Base-by-base conservation (phyloP, 2,113 vertebrate genomes). In the Pteropus alecto region DNA sequence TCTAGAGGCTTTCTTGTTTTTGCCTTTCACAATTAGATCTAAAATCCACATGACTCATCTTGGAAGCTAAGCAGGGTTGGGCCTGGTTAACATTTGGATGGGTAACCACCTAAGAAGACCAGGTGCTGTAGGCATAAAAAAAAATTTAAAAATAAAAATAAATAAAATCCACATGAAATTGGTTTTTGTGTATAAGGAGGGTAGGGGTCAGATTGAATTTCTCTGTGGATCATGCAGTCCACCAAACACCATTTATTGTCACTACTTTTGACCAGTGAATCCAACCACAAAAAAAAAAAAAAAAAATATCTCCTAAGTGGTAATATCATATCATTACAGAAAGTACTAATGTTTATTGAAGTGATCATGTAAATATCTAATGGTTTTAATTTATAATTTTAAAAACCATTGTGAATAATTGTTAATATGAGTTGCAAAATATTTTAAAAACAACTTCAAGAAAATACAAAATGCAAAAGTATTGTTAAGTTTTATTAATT, bases 331-430 rank as follows among this genome's bases (percentile, higher is more conserved):
- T 24, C 35, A 16, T n/a, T 54, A 81, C 60, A 67, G 10, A 95
- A 51, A 91, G 38, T 30, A 24, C 83, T 95, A 61, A 26, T 88
- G 19, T 77, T 94, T 97, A 54, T 63, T 90, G 38, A 90, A 82
- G 22, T 90, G 21, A 16, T 70, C 19, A 46, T 76, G 33, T 76
- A 65, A 81, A 71, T 77, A 13, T 56, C 30, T 79, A 33, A 68
- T 24, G 2, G 21, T 82, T 90, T 82, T 84, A 58, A 79, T 87
- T 67, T 86, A 19, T 13, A 84, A 2, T 35, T 84, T 82, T 71
- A 30, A 83, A 77, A 26, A 90, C 15, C 70, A 35, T 89, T 61
- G 30, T 76, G 91, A 82, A 51, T 79, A 68, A 13, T 71, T 93
- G 6, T 77, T 90, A 21, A 26, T 60, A 9, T 91, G 65, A 79